Evolutionary conservation across 2,797 vertebrate species (phyloP).

Genomic region (Gallinago nigripennis): DNA sequence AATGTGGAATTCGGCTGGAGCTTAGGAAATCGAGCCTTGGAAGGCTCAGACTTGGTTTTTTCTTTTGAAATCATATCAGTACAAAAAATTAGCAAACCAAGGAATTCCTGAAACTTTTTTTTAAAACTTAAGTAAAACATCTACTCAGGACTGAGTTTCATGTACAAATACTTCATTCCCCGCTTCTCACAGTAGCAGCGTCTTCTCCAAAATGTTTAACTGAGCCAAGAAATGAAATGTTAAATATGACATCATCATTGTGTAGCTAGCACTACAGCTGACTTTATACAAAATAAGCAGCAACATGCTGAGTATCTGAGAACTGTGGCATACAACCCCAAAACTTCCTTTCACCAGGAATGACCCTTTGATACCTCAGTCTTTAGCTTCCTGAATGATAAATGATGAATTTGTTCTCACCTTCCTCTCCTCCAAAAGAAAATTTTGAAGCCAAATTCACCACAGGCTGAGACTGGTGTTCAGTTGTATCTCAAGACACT

Average conservation of each 20-base stretch:
- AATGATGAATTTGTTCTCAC: not conserved
- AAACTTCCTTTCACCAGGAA: not conserved
- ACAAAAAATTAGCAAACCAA: not conserved
- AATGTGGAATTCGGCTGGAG: not conserved
- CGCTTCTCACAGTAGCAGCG: not conserved
- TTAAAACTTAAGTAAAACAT: not conserved
- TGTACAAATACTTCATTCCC: not conserved
- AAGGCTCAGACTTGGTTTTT: not conserved
- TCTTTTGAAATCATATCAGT: not conserved
- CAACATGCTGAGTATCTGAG: not conserved
- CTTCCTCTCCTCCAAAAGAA: not conserved
- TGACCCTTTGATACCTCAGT: not conserved
- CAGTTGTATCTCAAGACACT: not conserved
- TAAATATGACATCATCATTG: not conserved
- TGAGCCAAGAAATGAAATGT: constrained; percentile 4
- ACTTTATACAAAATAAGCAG: not conserved
- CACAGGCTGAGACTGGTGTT: not conserved
- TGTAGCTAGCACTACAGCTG: not conserved
- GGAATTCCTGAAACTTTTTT: not conserved
- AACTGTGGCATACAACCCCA: not conserved
- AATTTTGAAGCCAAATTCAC: not conserved
- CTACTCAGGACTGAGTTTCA: not conserved
- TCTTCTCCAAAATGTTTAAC: not conserved
- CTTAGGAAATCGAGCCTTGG: not conserved
- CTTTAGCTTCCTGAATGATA: not conserved